phyloP scores from a whole-genome alignment of 2,113 vertebrate species.

The Pogonocichla stellata region DNA sequence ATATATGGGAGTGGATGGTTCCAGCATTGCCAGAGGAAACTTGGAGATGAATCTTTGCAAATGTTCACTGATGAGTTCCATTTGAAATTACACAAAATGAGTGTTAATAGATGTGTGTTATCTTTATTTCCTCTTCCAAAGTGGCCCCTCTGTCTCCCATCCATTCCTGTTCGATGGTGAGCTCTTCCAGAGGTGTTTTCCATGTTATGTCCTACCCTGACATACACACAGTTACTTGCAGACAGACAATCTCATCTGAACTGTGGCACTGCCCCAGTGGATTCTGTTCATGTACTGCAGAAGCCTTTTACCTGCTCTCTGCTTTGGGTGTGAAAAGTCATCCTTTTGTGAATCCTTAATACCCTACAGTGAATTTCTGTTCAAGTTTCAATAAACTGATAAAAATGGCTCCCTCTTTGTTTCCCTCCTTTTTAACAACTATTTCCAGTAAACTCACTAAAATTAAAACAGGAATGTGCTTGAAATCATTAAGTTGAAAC shows the following conservation, averaged over 20 bases:
- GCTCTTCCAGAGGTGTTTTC: neutral
- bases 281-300: neutral
- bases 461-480: neutral
- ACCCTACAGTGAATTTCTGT: neutral
- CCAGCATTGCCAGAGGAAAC: neutral
- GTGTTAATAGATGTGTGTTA: neutral
- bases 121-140: neutral
- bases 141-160: rapidly evolving
- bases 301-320: neutral
- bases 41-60: neutral
- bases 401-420: neutral
- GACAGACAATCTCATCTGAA: neutral
- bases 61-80: neutral
- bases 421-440: neutral
- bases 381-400: neutral
- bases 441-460: neutral
- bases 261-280: neutral
- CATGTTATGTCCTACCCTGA: neutral
- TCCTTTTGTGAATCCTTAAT: neutral
- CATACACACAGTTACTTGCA: neutral
- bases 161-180: neutral
- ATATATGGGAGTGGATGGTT: neutral
- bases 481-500: neutral
- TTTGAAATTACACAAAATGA: neutral
- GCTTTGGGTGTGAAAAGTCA: neutral